These are phyloP conservation scores for Agrotis segetum DNA, from an alignment of 2,888 invertebrate genomes.

Conservation along the genomic window DNA sequence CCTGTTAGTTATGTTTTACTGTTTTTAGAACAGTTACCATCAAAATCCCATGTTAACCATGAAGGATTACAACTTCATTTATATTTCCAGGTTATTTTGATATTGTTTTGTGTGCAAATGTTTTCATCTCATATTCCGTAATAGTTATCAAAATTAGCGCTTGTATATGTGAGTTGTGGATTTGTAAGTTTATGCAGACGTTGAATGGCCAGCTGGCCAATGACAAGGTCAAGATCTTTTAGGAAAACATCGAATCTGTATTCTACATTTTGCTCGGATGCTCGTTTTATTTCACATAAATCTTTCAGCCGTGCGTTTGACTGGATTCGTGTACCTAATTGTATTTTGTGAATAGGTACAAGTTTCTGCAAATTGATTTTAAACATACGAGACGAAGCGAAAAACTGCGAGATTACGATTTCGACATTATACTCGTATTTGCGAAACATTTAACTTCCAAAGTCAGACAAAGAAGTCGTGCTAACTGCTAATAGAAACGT, in stretches of 20 bases:
- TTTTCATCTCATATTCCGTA: neutral
- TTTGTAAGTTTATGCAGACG: neutral
- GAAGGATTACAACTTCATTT: neutral
- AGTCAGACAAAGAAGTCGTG: constrained; percentile 10
- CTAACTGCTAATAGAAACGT: neutral
- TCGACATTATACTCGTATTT: no score
- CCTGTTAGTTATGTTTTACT: no score
- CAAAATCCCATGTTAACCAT: no score
- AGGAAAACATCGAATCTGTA: no score
- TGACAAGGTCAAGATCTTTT: neutral
- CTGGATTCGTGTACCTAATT: constrained; percentile 25
- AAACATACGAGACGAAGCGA: constrained; percentile 7
- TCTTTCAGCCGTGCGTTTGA: neutral
- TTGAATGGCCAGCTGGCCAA: neutral
- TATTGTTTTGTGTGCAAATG: neutral
- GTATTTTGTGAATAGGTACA: neutral
- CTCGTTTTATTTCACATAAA: constrained; percentile 1
- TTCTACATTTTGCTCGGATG: neutral
- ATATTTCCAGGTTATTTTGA: neutral
- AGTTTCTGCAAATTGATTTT: constrained; percentile 9
- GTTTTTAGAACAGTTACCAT: no score
- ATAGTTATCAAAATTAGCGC: neutral
- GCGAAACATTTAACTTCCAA: constrained; percentile 16
- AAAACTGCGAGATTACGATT: neutral
- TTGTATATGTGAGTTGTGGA: neutral